Conservation (phyloP, 2,888 invertebrate genomes). For the Limnephilus marmoratus region DNA sequence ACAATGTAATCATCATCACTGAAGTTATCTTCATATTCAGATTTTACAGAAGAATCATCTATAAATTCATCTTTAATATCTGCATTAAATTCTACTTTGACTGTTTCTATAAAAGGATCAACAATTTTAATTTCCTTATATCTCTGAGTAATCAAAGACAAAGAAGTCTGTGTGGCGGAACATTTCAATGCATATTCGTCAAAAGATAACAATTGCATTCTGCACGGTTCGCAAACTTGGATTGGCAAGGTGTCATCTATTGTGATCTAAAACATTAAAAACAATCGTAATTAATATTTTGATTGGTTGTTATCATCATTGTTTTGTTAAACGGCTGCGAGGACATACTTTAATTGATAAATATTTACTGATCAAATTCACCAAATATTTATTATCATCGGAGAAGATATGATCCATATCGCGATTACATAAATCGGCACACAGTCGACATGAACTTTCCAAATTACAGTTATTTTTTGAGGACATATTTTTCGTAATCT, state of each 20-base stretch:
- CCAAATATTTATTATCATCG: background rate
- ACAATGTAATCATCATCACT: background rate
- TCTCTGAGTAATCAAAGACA: background rate
- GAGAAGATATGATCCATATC: conserved; percentile 16
- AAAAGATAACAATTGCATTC: background rate
- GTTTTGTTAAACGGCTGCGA: background rate
- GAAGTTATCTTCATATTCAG: background rate
- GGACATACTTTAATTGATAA: conserved; percentile 45
- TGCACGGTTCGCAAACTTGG: background rate
- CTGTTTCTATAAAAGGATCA: background rate
- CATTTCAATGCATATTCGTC: background rate
- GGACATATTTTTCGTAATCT: background rate
- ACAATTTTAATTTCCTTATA: background rate
- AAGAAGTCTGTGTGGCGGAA: background rate
- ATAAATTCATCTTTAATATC: background rate
- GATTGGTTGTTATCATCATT: background rate
- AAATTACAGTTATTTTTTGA: background rate
- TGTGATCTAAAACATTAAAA: background rate
- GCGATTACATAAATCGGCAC: conserved; percentile 41
- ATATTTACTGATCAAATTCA: conserved; percentile 47
- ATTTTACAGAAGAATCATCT: background rate
- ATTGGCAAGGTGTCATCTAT: background rate
- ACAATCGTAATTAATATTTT: background rate
- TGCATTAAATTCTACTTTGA: background rate
- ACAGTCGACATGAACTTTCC: conserved; percentile 45